Evolutionary conservation across 2,888 invertebrate genomes (phyloP).

Genomic region (Phalera bucephala): DNA sequence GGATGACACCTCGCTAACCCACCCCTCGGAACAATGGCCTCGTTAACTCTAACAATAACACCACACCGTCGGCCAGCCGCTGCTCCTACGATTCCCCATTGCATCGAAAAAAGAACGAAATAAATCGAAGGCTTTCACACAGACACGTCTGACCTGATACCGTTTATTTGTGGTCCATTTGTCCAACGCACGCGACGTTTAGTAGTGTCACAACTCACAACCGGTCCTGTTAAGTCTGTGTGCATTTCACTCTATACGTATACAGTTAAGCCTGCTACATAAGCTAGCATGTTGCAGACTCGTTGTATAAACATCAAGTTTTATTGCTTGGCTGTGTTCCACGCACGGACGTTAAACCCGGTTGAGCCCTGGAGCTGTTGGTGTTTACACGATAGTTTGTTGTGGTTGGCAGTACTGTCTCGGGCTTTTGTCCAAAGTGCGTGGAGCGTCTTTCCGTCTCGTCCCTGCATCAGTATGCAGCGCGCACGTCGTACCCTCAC

Average conservation of each 20-base stretch:
- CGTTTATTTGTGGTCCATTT: conserved; percentile 39
- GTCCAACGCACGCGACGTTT: conserved; percentile 36
- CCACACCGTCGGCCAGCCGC: conserved; percentile 41
- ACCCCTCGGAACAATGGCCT: conserved; percentile 62
- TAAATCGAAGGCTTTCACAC: conserved; percentile 36
- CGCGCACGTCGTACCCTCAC: conserved; percentile 29
- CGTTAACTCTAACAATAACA: conserved; percentile 72
- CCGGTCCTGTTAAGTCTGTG: conserved; percentile 42
- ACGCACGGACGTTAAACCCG: conserved; percentile 73
- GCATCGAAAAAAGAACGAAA: conserved; percentile 31
- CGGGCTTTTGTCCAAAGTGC: conserved; percentile 26
- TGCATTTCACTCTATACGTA: conserved; percentile 25
- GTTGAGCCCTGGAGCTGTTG: conserved; percentile 59
- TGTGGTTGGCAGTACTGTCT: conserved; percentile 38
- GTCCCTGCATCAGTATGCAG: conserved; percentile 37
- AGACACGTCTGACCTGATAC: conserved; percentile 36
- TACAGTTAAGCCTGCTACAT: conserved; percentile 52
- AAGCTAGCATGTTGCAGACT: conserved; percentile 67
- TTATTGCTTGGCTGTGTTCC: conserved; percentile 82
- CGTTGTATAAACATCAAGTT: conserved; percentile 77
- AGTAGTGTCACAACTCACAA: conserved; percentile 33
- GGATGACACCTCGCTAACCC: conserved; percentile 58
- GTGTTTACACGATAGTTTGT: conserved; percentile 67
- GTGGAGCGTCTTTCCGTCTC: conserved; percentile 5
- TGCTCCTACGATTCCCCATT: conserved; percentile 33